These are phyloP conservation scores for Rhagoletis pomonella DNA, from an alignment of 1,140 invertebrate species.

Conservation along the genomic window DNA sequence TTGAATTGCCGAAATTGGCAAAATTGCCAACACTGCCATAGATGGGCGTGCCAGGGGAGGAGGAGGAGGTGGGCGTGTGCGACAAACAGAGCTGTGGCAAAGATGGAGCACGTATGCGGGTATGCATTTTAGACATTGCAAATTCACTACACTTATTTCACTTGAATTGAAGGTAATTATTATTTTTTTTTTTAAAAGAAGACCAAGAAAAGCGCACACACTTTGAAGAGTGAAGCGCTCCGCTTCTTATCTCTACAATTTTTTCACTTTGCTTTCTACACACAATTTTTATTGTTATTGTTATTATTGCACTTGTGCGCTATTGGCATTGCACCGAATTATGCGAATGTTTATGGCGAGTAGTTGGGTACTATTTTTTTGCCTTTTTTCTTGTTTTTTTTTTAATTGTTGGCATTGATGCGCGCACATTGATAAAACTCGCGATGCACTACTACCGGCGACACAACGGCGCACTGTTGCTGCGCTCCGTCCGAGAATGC, in stretches of 20 bases:
- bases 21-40: conserved; percentile 42
- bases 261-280: not conserved
- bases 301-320: not conserved
- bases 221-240: not conserved
- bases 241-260: not conserved
- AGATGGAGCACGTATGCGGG: conserved; percentile 41
- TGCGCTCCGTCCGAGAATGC: no score
- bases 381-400: not conserved
- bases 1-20: conserved; percentile 37
- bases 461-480: not conserved
- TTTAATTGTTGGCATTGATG: conserved; percentile 23
- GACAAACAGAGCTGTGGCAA: conserved; percentile 4
- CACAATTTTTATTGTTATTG: conserved; percentile 7
- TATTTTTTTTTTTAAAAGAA: no score
- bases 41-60: conserved; percentile 4
- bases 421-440: conserved; percentile 24
- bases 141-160: not conserved
- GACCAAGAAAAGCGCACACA: not conserved
- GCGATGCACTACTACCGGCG: not conserved
- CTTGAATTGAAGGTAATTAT: no score
- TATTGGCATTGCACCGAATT: not conserved
- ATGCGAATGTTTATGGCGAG: not conserved
- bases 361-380: no score
- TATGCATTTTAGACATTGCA: conserved; percentile 20
- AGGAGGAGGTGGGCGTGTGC: conserved; percentile 1